phyloP scores from a whole-genome alignment of 2,797 vertebrate species.

The Etheostoma nigrum region DNA sequence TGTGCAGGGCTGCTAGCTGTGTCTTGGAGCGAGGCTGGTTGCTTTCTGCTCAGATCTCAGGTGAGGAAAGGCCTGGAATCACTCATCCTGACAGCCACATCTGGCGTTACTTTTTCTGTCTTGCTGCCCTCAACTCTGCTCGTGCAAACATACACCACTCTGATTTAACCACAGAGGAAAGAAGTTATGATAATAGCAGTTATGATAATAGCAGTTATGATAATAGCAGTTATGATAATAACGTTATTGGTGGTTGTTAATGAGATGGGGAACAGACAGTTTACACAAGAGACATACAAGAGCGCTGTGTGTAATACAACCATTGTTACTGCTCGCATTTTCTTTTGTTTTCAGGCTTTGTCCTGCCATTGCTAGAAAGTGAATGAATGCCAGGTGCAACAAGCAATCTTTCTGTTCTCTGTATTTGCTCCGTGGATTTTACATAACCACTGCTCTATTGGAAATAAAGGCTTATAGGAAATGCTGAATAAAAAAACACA shows the following conservation, averaged over 20 bases:
- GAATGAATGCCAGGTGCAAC: conserved; percentile 73
- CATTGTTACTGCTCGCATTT: conserved; percentile 52
- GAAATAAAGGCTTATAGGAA: conserved; percentile 48
- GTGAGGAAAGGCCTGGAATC: conserved; percentile 82
- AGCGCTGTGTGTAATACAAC: conserved; percentile 33
- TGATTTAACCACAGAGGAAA: conserved; percentile 65
- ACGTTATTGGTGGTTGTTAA: conserved; percentile 71
- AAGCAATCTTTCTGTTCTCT: conserved; percentile 55
- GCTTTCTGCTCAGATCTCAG: conserved; percentile 73
- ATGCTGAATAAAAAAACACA: conserved; percentile 37
- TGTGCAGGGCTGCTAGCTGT: conserved; percentile 40
- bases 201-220: conserved; percentile 67
- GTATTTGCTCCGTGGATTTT: conserved; percentile 61
- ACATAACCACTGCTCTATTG: conserved; percentile 34
- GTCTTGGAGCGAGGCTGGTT: conserved; percentile 48
- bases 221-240: conserved; percentile 75
- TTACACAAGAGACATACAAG: conserved; percentile 46
- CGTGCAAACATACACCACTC: conserved; percentile 66
- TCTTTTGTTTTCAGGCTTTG: conserved; percentile 49
- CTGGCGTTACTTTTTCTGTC: conserved; percentile 79
- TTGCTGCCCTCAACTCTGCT: conserved; percentile 65
- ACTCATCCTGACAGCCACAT: conserved; percentile 83
- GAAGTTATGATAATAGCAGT: conserved; percentile 67
- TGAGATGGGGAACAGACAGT: conserved; percentile 70
- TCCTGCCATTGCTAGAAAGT: conserved; percentile 45